Evolutionary conservation across 1,140 invertebrate genomes (phyloP).

Genomic region (Drosophila mauritiana): DNA sequence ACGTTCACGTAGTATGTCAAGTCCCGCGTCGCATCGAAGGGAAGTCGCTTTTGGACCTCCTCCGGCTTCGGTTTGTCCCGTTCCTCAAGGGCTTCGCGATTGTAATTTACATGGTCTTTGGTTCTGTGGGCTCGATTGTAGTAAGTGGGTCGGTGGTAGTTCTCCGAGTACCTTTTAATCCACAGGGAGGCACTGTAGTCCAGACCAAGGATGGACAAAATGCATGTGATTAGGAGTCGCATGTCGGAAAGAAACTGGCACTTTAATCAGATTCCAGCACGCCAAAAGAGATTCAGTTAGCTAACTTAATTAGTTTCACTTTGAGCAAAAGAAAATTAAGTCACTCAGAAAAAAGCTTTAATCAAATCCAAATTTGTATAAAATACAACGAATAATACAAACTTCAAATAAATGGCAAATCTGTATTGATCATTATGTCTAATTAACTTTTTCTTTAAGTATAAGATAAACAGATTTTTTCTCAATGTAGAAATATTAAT

Average conservation of each 20-base stretch:
- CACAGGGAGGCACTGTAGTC: constrained; percentile 5
- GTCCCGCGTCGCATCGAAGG: constrained; percentile 20
- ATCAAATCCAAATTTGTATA: neutral
- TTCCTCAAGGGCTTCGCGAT: constrained; percentile 10
- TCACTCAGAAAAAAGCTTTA: neutral
- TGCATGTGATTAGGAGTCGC: neutral
- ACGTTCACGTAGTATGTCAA: constrained; percentile 43
- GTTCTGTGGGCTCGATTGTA: constrained; percentile 37
- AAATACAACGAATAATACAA: too few species aligned
- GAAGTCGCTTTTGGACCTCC: accelerated
- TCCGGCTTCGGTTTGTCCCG: neutral
- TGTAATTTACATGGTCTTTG: constrained; percentile 42
- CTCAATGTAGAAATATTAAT: constrained; percentile 33
- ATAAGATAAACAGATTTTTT: neutral
- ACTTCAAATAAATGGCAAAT: too few species aligned
- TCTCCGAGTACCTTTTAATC: constrained; percentile 42
- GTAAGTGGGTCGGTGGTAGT: constrained; percentile 52
- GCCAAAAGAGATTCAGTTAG: neutral
- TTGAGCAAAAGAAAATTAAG: neutral
- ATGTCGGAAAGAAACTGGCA: constrained; percentile 10
- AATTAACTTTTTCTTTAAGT: too few species aligned
- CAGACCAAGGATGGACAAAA: neutral
- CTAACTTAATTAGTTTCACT: constrained; percentile 21
- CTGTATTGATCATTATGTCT: too few species aligned
- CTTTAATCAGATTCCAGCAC: neutral